These are phyloP conservation scores for Tetraneura akinire DNA, from an alignment of 1,140 invertebrate species.

Conservation along the genomic window DNA sequence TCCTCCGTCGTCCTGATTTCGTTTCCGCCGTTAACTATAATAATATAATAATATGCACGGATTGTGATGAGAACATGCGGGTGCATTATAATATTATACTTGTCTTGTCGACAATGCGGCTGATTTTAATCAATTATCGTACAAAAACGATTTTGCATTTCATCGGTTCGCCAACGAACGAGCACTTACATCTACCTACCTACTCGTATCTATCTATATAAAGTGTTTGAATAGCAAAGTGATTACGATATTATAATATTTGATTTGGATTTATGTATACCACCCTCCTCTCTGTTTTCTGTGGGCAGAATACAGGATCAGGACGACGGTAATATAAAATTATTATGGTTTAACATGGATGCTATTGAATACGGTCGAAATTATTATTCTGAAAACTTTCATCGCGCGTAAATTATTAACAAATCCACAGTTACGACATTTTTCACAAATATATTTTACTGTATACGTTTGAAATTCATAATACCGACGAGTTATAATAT, in stretches of 20 bases:
- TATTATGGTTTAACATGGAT: not conserved
- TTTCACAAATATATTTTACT: not conserved
- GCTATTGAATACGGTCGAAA: no score
- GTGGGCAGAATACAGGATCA: no score
- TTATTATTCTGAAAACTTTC: not conserved
- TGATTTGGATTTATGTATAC: not conserved
- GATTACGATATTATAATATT: not conserved
- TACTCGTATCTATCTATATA: no score
- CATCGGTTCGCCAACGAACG: no score
- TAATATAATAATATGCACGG: not conserved
- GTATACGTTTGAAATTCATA: not conserved
- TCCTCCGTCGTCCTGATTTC: not conserved
- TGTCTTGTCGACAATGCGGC: not conserved
- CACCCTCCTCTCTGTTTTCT: no score
- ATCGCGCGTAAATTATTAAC: not conserved
- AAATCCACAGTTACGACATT: slow-evolving; percentile 4
- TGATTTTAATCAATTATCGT: no score
- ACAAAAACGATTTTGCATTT: not conserved
- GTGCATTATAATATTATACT: not conserved
- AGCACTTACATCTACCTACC: no score
- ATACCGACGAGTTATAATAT: not conserved
- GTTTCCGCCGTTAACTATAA: not conserved
- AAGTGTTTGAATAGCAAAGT: no score
- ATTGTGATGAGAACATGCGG: not conserved
- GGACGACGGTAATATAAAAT: no score